A percentile compares a stretch with the other conserved stretches of the same genome.
Conservation (phyloP, 2,888 invertebrate species). For the Geophilus truncorum region DNA sequence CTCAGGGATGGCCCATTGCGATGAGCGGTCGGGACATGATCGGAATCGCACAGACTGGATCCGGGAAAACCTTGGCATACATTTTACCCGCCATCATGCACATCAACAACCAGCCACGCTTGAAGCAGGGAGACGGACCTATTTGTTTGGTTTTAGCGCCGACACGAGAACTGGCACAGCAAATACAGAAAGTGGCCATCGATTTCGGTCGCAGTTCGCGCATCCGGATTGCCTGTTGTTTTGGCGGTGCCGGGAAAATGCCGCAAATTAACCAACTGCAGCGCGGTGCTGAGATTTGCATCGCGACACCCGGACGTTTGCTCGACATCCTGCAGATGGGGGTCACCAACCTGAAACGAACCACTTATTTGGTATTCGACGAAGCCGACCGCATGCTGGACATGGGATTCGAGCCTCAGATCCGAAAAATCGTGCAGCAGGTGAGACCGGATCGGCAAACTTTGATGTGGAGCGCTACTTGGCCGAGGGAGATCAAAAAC, state of each 20-base stretch:
- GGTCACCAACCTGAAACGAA: conserved; percentile 74
- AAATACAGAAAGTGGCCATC: conserved; percentile 87
- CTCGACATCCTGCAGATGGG: conserved; percentile 90
- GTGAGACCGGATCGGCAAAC: conserved; percentile 60
- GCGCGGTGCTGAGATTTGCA: conserved; percentile 79
- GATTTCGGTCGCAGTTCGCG: conserved; percentile 82
- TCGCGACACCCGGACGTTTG: conserved; percentile 89
- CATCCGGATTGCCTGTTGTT: conserved; percentile 90
- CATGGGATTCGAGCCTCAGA: conserved; percentile 61
- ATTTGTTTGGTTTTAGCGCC: conserved; percentile 82
- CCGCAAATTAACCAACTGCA: conserved; percentile 85
- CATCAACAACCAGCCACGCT: conserved; percentile 80
- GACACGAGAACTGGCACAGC: conserved; percentile 81
- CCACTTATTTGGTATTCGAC: conserved; percentile 82
- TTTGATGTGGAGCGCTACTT: conserved; percentile 73
- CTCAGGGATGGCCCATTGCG: conserved; percentile 94
- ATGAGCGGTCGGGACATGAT: conserved; percentile 88
- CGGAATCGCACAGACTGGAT: conserved; percentile 92
- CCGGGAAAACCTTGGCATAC: conserved; percentile 88
- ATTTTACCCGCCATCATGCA: conserved; percentile 91
- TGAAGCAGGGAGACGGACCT: conserved; percentile 86
- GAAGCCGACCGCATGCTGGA: conserved; percentile 78
- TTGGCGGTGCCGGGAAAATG: conserved; percentile 96
- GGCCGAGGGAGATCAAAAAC: conserved; percentile 66
- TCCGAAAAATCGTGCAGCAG: conserved; percentile 61